Evolutionary conservation across 2,797 vertebrate genomes (phyloP), one percentile per base, ranked within the genome.

Genomic region (Argentina silus): DNA sequence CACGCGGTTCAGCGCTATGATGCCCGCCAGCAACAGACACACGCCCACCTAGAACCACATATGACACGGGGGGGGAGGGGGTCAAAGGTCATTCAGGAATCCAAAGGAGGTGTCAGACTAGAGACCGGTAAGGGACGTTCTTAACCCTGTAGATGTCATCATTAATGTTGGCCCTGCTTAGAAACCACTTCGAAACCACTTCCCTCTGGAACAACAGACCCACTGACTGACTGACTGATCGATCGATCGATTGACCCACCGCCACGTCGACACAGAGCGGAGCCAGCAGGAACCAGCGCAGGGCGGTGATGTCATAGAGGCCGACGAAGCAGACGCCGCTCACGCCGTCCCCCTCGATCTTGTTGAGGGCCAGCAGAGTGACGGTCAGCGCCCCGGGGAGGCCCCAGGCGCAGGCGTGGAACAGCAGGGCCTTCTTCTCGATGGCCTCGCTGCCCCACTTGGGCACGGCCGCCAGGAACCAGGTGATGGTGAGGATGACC

Each of bases 361-460:
- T 98, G 92, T 98, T 98, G 92, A 98, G 95, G 74, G 97, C 97
- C 88, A 98, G 89, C 69, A 99, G 95, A 85, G 96, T 90, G 90
- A 98, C 89, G 79, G 98, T 99, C 23, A 98, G 94, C 27, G 95
- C 93, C 79, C 98, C 97, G 0, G 98, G 97, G 73, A 98, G 92
- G 76, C 98, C 98, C 98, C 98, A 99, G 56, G 97, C 98, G 3
- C 96, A 93, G 74, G 96, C 95, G 1, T 99, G 98, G 91, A 99
- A 99, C 0, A 99, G 95, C 73, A 98, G 91, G 0, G 98, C 97
- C 86, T 98, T 98, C 95, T 98, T 98, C 93, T 98, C 97, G 11
- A 99, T 99, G 67, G 98, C 98, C 91, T 99, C 98, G 1, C 97
- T 98, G 84, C 98, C 98, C 98, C 98, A 99, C 88, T 99, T 99